phyloP scores from a whole-genome alignment of 2,113 vertebrate species.

The Cyanoderma ruficeps region DNA sequence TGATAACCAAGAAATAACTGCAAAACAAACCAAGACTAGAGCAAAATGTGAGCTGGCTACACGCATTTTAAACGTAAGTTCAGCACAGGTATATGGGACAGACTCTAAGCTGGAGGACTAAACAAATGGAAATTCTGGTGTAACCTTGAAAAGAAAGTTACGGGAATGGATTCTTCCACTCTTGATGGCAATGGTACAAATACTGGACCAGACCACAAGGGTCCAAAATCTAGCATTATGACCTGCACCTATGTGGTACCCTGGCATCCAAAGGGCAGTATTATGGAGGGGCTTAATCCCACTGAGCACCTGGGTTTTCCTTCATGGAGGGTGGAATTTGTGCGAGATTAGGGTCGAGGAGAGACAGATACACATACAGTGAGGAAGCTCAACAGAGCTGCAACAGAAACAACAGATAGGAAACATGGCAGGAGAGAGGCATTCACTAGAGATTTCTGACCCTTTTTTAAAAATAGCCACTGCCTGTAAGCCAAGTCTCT shows the following conservation, averaged over 20 bases:
- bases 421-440: neutral
- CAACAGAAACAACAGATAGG: neutral
- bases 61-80: neutral
- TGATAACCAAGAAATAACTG: neutral
- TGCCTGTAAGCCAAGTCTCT: neutral
- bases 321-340: neutral
- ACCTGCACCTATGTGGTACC: neutral
- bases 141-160: neutral
- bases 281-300: neutral
- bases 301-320: neutral
- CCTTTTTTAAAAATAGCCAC: neutral
- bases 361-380: neutral
- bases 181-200: neutral
- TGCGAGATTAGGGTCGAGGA: neutral
- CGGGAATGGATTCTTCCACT: neutral
- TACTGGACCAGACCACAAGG: neutral
- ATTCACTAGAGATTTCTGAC: neutral
- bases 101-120: neutral
- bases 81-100: neutral
- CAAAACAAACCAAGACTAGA: neutral
- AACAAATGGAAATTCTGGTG: neutral
- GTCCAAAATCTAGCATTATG: neutral
- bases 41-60: neutral
- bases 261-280: neutral
- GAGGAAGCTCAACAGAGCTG: neutral